Evolutionary conservation across 2,113 vertebrate species (phyloP), one percentile per base, ranked within the genome.

Genomic region (Acrocephalus arundinaceus): DNA sequence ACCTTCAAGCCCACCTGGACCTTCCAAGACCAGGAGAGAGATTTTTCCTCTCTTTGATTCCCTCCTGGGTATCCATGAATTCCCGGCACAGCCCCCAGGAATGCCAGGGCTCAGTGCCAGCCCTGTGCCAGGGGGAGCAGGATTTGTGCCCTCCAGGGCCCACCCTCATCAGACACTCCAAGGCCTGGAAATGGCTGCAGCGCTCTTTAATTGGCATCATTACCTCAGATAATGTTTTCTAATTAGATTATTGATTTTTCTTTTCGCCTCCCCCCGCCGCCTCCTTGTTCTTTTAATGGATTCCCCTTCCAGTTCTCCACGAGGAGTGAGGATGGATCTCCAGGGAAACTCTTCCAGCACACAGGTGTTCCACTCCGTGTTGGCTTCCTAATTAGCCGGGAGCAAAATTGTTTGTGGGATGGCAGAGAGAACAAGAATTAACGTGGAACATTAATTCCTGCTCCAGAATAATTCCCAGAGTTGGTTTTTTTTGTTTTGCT

Each of bases 201-300:
- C 43, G 92, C 93, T 91, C 94, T 96, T 96, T 95, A 93, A 97
- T 97, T 97, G 97, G 92, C 75, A 80, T 97, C 93, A 87, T 96
- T 94, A 93, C 33, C 67, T 96, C 96, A 97, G 93, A 87, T 96
- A 97, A 97, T 96, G 96, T 89, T 93, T 95, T 89, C 97, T 97
- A 98, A 98, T 98, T 97, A 97, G 96, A 71, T 68, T 96, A 98
- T 98, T 97, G 98, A 98, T 98, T 98, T 16, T 6, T 5, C 14
- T 15, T 11, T 13, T 0, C 0, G 1, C 6, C 10, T 4, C 13
- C 18, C 2, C 37, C 37, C 37, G 37, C 37, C 37, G 37, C 37
- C 12, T 6, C 18, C 28, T 61, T 6, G 2, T 76, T 89, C 62
- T 93, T 94, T 94, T 98, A 98, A 98, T 98, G 98, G 97, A 96